A percentile compares a stretch with the other conserved stretches of the same genome.
These are phyloP conservation scores for Tenthredo amoena DNA, from an alignment of 2,888 invertebrate species.

Conservation along the genomic window DNA sequence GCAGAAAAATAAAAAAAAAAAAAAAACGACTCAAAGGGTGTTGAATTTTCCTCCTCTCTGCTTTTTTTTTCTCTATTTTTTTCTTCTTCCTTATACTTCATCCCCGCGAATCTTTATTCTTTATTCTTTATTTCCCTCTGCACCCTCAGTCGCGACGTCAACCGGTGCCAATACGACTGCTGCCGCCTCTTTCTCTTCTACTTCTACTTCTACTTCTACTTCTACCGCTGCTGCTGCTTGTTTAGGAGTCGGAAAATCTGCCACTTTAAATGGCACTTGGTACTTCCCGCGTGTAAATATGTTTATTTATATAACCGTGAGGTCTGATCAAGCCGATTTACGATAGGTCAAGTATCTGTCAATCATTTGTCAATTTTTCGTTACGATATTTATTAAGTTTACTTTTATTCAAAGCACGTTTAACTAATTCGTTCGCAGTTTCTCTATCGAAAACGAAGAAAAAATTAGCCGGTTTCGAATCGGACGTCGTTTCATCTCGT, in stretches of 20 bases:
- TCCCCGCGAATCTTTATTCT: background rate
- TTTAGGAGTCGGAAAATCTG: constrained; percentile 12
- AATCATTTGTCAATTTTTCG: background rate
- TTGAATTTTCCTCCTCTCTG: constrained; percentile 16
- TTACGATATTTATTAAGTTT: background rate
- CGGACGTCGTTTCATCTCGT: background rate
- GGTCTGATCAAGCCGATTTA: constrained; percentile 23
- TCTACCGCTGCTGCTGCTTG: background rate
- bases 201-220: too few species aligned
- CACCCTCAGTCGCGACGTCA: background rate
- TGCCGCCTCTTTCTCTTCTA: constrained; percentile 1
- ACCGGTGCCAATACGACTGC: constrained; percentile 1
- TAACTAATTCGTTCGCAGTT: background rate
- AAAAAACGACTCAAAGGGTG: constrained; percentile 12
- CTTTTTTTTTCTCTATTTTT: background rate
- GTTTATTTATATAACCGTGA: background rate
- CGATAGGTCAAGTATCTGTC: constrained; percentile 10
- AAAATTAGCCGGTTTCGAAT: background rate
- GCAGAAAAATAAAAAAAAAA: background rate
- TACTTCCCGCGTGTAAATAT: background rate
- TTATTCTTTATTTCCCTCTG: background rate
- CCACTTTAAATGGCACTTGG: constrained; percentile 8
- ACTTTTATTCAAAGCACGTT: background rate
- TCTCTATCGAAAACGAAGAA: background rate
- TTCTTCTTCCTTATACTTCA: background rate